phyloP scores from a whole-genome alignment of 2,113 vertebrate species.

The Leptocoma aspasia region DNA sequence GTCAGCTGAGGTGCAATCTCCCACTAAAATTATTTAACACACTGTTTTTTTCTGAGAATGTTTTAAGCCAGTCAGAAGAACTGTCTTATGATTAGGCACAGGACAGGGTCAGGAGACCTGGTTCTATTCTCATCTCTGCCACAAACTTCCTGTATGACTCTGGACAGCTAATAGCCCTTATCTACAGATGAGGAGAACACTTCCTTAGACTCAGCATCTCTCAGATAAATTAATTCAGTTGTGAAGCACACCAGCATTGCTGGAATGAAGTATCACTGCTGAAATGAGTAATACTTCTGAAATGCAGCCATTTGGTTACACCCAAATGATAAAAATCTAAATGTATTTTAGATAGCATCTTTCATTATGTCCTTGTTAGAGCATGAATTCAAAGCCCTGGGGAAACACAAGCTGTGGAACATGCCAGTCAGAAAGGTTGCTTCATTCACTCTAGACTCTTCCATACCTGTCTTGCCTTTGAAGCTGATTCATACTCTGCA shows the following conservation, averaged over 20 bases:
- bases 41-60: background rate
- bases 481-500: constrained; percentile 3
- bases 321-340: constrained; percentile 39
- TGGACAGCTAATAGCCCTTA: constrained; percentile 7
- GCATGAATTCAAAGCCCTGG: constrained; percentile 41
- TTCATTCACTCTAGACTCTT: constrained; percentile 6
- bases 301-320: constrained; percentile 38
- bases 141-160: background rate
- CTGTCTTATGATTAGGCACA: constrained; percentile 34
- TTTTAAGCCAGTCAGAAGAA: background rate
- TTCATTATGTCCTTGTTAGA: constrained; percentile 24
- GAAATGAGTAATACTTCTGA: constrained; percentile 38
- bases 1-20: background rate
- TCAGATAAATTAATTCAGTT: background rate
- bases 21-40: background rate
- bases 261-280: background rate
- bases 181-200: background rate
- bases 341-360: background rate
- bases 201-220: background rate
- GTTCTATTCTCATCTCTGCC: constrained; percentile 22
- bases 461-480: background rate
- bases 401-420: constrained; percentile 6
- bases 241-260: background rate
- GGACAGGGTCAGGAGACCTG: constrained; percentile 39
- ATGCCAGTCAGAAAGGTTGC: constrained; percentile 13